Evolutionary conservation across 2,797 vertebrate species (phyloP).

Genomic region (Coccyzus lansbergi): DNA sequence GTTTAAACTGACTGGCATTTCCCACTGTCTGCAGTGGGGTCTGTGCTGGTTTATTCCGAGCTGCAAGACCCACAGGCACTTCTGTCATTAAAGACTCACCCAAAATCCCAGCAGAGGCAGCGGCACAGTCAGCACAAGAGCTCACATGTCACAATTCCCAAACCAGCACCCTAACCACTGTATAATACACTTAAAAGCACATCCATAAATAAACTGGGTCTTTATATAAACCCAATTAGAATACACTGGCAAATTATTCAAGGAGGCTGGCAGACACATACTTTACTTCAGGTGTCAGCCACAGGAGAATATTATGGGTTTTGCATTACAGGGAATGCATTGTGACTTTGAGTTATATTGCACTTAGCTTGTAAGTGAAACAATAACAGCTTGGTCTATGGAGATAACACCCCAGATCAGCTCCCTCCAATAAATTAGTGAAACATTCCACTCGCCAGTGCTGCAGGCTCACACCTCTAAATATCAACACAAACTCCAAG

Average conservation of each 20-base stretch:
- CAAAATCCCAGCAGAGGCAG: neutral
- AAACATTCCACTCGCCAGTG: conserved; percentile 66
- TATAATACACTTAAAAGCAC: neutral
- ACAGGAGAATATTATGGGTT: neutral
- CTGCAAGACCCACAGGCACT: neutral
- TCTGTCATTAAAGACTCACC: neutral
- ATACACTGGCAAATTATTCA: conserved; percentile 35
- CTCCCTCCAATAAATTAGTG: conserved; percentile 74
- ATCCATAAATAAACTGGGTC: neutral
- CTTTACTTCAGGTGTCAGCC: conserved; percentile 57
- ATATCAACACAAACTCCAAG: conserved; percentile 74
- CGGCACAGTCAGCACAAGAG: neutral
- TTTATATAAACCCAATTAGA: conserved; percentile 27
- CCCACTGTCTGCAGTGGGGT: neutral
- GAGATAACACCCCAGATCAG: conserved; percentile 59
- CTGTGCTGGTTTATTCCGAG: rapidly evolving
- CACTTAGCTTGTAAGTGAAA: conserved; percentile 47
- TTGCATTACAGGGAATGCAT: conserved; percentile 27
- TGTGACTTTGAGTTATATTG: conserved; percentile 42
- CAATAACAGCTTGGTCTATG: conserved; percentile 54
- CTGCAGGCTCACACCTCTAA: conserved; percentile 76
- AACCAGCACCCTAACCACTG: neutral
- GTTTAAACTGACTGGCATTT: neutral
- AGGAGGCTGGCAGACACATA: conserved; percentile 24
- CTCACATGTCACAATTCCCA: neutral